These are phyloP conservation scores for Mergus octosetaceus DNA, from an alignment of 2,797 vertebrate genomes.

Conservation along the genomic window DNA sequence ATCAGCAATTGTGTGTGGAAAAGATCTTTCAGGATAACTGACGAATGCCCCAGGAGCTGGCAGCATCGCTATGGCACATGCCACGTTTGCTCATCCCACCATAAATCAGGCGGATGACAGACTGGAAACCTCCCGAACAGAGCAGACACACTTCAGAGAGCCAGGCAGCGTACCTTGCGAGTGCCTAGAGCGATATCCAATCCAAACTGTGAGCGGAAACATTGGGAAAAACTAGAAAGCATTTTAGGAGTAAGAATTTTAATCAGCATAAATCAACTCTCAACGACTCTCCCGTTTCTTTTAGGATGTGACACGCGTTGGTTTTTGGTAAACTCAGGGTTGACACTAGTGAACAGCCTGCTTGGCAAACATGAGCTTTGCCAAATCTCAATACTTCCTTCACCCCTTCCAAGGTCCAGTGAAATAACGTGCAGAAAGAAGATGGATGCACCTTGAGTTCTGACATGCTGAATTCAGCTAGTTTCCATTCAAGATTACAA, in stretches of 20 bases:
- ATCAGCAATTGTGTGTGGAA: neutral
- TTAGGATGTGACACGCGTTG: rapidly evolving
- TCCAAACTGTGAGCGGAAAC: neutral
- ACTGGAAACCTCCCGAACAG: neutral
- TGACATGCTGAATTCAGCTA: neutral
- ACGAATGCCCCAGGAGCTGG: neutral
- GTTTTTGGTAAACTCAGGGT: neutral
- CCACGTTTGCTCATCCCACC: neutral
- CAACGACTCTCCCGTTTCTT: neutral
- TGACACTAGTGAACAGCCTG: neutral
- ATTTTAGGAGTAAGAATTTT: neutral
- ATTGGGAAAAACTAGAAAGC: neutral
- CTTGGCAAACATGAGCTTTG: neutral
- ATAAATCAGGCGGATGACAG: neutral
- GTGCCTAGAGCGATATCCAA: neutral
- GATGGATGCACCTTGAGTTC: neutral
- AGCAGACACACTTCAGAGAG: rapidly evolving
- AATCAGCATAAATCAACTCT: neutral
- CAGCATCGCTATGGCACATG: neutral
- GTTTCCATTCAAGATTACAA: neutral
- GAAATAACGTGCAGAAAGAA: neutral
- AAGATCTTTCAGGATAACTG: neutral
- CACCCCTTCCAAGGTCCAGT: neutral
- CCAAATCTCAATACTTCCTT: neutral
- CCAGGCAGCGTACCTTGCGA: neutral